phyloP scores from a whole-genome alignment of 2,888 invertebrate genomes.

The Leptopilina myrica region DNA sequence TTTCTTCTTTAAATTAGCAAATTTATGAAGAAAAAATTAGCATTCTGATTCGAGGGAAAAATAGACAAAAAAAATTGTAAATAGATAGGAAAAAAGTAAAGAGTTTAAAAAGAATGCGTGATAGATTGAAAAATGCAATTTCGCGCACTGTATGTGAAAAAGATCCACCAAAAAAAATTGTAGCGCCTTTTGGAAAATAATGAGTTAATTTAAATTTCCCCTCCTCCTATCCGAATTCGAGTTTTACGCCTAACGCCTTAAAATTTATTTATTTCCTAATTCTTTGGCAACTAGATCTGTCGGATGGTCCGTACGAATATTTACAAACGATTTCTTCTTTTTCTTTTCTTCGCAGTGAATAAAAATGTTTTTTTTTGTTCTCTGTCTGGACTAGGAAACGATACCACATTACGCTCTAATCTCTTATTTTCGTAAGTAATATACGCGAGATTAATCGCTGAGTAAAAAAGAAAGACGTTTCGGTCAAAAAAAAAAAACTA shows the following conservation, averaged over 20 bases:
- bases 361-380: slow-evolving; percentile 46
- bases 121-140: neutral
- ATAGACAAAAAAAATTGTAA: too few species aligned
- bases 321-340: slow-evolving; percentile 56
- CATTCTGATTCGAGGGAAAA: too few species aligned
- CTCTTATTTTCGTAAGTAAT: slow-evolving; percentile 30
- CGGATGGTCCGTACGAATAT: slow-evolving; percentile 65
- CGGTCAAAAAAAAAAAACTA: slow-evolving; percentile 15
- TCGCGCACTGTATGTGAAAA: neutral
- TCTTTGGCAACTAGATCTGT: slow-evolving; percentile 69
- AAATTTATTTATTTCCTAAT: slow-evolving; percentile 57
- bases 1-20: too few species aligned
- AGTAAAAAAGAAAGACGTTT: slow-evolving; percentile 41
- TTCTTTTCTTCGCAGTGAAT: slow-evolving; percentile 47
- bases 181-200: slow-evolving; percentile 39
- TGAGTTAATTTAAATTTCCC: slow-evolving; percentile 27
- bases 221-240: slow-evolving; percentile 41
- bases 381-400: slow-evolving; percentile 59
- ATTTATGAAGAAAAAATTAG: neutral
- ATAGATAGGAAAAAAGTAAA: neutral
- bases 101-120: too few species aligned
- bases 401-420: slow-evolving; percentile 43
- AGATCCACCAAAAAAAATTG: neutral
- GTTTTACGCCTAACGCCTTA: slow-evolving; percentile 42
- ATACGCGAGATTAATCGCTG: slow-evolving; percentile 36